Percentiles rank a stretch among this genome's conserved stretches.
Evolutionary conservation across 2,113 vertebrate species (phyloP).

Genomic region (Eonycteris spelaea): DNA sequence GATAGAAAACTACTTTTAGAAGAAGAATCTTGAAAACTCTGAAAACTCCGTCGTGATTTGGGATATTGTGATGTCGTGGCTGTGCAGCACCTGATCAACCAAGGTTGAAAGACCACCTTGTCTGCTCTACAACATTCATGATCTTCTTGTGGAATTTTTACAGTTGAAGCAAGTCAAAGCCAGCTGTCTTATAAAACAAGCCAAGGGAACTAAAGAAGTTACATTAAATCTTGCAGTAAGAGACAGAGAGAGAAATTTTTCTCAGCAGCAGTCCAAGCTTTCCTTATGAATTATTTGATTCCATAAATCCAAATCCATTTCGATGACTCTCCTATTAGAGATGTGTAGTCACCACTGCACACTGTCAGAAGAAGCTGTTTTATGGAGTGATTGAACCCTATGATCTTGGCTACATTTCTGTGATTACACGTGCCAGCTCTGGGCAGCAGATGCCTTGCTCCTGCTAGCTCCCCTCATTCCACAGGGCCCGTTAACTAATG

Average conservation of each 20-base stretch:
- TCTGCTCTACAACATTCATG: not conserved
- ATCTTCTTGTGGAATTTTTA: constrained; percentile 4
- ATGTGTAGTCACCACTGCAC: not conserved
- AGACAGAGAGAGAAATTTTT: constrained; percentile 46
- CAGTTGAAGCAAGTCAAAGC: not conserved
- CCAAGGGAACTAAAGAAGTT: not conserved
- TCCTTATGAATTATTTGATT: constrained; percentile 56
- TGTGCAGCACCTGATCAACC: not conserved
- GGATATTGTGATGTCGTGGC: not conserved
- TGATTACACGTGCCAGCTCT: constrained; percentile 70
- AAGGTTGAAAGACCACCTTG: not conserved
- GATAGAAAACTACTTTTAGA: not conserved
- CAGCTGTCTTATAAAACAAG: constrained; percentile 39
- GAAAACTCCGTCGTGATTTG: not conserved
- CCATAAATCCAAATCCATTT: constrained; percentile 66
- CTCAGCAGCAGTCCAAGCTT: constrained; percentile 18
- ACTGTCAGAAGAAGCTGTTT: constrained; percentile 61
- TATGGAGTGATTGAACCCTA: not conserved
- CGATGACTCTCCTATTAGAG: constrained; percentile 2
- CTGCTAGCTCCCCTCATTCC: not conserved
- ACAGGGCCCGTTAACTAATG: not conserved
- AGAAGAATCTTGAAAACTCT: not conserved
- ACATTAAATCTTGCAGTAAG: constrained; percentile 35
- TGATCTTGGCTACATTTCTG: constrained; percentile 52
- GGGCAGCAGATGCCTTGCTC: not conserved